These are phyloP conservation scores for Thalassoma bifasciatum DNA, from an alignment of 2,113 vertebrate species.

Conservation along the genomic window DNA sequence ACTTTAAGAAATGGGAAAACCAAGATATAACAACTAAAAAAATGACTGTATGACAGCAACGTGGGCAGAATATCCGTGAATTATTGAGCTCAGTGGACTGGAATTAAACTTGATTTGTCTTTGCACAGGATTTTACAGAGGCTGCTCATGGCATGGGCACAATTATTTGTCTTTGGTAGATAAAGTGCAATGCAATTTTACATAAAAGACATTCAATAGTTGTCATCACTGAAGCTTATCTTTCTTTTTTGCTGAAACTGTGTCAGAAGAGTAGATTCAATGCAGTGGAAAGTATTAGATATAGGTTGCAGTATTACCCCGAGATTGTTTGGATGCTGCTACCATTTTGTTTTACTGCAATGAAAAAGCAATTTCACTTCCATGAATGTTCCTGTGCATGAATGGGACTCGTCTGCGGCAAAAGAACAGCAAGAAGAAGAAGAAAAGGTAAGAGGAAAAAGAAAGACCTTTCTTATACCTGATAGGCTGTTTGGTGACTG, in stretches of 20 bases:
- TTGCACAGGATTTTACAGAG: constrained; percentile 5
- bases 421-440: background rate
- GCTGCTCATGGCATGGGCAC: background rate
- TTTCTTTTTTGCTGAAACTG: background rate
- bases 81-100: constrained; percentile 5
- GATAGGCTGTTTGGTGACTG: constrained; percentile 9
- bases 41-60: background rate
- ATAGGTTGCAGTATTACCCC: background rate
- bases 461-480: background rate
- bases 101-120: constrained; percentile 18
- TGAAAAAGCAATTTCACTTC: background rate
- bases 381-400: background rate
- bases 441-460: background rate
- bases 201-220: background rate
- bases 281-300: background rate
- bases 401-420: background rate
- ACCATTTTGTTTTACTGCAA: background rate
- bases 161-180: constrained; percentile 15
- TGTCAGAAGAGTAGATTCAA: background rate
- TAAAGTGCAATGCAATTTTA: constrained; percentile 11
- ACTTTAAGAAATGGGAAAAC: background rate
- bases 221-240: background rate
- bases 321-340: background rate
- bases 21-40: background rate
- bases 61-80: background rate